A percentile compares a stretch with the other conserved stretches of the same genome.
Evolutionary conservation across 2,888 invertebrate species (phyloP).

Genomic region (Drosophila aldrichi): DNA sequence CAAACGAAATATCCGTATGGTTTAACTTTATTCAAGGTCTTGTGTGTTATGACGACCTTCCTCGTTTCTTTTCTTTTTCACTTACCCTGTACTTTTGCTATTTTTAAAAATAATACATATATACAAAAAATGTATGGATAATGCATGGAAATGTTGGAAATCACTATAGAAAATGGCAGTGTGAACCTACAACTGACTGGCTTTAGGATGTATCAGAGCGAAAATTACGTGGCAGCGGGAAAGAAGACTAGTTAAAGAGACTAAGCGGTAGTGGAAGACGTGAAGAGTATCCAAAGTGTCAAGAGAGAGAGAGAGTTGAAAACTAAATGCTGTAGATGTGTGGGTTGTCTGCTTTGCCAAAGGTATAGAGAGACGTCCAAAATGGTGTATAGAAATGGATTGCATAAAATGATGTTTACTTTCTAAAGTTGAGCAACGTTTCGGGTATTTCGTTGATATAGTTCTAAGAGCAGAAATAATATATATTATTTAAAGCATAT

Average conservation of each 20-base stretch:
- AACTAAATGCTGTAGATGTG: slow-evolving; percentile 18
- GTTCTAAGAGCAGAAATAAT: slow-evolving; percentile 81
- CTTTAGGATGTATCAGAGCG: slow-evolving; percentile 31
- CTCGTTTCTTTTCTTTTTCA: slow-evolving; percentile 46
- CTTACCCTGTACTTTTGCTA: slow-evolving; percentile 74
- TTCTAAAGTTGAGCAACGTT: slow-evolving; percentile 84
- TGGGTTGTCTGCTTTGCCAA: slow-evolving; percentile 21
- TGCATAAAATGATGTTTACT: slow-evolving; percentile 66
- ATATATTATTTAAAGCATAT: not conserved
- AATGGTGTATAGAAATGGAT: slow-evolving; percentile 17
- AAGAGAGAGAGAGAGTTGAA: not conserved
- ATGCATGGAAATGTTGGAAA: slow-evolving; percentile 64
- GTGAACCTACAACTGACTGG: slow-evolving; percentile 56
- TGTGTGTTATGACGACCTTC: slow-evolving; percentile 24
- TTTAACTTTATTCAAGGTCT: slow-evolving; percentile 44
- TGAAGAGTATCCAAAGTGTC: slow-evolving; percentile 2
- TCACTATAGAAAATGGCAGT: slow-evolving; percentile 63
- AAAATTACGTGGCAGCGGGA: slow-evolving; percentile 26
- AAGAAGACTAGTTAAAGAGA: slow-evolving; percentile 68
- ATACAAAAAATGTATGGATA: slow-evolving; percentile 70
- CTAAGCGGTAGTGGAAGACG: slow-evolving; percentile 42
- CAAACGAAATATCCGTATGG: slow-evolving; percentile 52
- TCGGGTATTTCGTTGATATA: slow-evolving; percentile 85
- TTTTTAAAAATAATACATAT: slow-evolving; percentile 83
- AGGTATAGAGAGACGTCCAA: slow-evolving; percentile 10